Conservation (phyloP, 2,113 vertebrate genomes). For the Corydoras maculifer region DNA sequence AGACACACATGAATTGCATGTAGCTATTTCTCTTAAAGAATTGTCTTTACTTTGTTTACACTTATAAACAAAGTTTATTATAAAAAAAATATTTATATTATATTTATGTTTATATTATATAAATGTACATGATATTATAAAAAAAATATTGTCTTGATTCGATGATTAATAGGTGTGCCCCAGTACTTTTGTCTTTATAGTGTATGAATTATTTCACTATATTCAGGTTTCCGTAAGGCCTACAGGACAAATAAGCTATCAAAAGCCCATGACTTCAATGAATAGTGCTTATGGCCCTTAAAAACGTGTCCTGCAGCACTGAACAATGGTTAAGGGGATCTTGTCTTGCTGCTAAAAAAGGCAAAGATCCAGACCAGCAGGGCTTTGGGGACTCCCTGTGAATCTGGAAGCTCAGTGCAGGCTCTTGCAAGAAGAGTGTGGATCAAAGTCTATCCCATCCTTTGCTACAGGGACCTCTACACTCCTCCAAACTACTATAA, state of each 20-base stretch:
- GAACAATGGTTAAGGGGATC: slow-evolving; percentile 6
- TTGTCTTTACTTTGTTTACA: no score
- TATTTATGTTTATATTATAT: no score
- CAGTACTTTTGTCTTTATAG: no score
- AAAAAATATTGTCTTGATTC: no score
- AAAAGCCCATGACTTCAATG: neutral
- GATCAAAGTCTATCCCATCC: slow-evolving; percentile 52
- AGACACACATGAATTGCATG: neutral
- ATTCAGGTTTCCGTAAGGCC: neutral
- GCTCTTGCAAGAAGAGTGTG: slow-evolving; percentile 32
- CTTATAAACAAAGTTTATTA: no score
- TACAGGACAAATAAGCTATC: neutral
- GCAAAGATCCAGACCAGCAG: slow-evolving; percentile 38
- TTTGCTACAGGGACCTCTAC: slow-evolving; percentile 36
- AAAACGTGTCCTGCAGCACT: neutral
- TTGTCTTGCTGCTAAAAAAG: slow-evolving; percentile 30
- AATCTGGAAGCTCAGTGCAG: slow-evolving; percentile 48
- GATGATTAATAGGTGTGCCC: no score
- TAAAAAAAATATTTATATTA: no score
- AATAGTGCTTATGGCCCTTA: neutral
- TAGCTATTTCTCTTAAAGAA: neutral
- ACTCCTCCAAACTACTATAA: slow-evolving; percentile 6
- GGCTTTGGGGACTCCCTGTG: slow-evolving; percentile 37
- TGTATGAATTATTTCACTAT: no score
- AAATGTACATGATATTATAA: no score